Base-by-base conservation (phyloP, 2,113 vertebrate genomes). In the Lamprotornis superbus region DNA sequence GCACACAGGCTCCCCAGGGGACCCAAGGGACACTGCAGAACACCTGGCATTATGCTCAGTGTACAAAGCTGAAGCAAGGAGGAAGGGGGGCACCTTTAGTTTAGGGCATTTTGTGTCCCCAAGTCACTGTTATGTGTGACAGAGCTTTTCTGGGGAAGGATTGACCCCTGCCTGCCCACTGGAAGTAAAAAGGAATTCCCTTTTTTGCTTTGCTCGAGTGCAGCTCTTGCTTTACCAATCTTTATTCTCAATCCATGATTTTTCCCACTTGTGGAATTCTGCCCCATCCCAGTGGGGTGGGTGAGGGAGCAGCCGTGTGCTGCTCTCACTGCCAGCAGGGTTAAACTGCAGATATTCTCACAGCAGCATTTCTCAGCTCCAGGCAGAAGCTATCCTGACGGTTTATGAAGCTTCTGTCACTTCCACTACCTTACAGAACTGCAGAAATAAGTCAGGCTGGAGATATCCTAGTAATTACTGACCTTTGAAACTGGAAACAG, bases 201-300 rank as follows among this genome's bases (percentile, higher is more conserved):
- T 25, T 46, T 53, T 30, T 21, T 15, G 14, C 30, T 87, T 24
- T 55, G 63, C 47, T n/a, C 25, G 30, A n/a, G 20, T 30, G 49
- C 30, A 63, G 65, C n/a, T 63, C 46, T 35, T 53, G 5, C 30
- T 61, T 76, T 55, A 35, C n/a, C 55, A 47, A 6, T 19, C 25
- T 35, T 55, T 20, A 18, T 22, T 35, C 21, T 55, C 40, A 49
- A 7, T 15, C 35, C 70, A 16, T 5, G 40, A 13, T 25, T 22
- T 46, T 30, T 23, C 17, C 30, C 40, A 12, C 69, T n/a, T 30
- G 10, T 18, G 25, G 55, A 55, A 27, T 19, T 27, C 47, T 15
- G 33, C 19, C 17, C 40, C 31, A 42, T 63, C 47, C 55, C 63
- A 37, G 12, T 0, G 1, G 37, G 27, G 35, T 0, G 4, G 27